Conservation (phyloP, 2,888 invertebrate species). For the Pantelozetes paolii region DNA sequence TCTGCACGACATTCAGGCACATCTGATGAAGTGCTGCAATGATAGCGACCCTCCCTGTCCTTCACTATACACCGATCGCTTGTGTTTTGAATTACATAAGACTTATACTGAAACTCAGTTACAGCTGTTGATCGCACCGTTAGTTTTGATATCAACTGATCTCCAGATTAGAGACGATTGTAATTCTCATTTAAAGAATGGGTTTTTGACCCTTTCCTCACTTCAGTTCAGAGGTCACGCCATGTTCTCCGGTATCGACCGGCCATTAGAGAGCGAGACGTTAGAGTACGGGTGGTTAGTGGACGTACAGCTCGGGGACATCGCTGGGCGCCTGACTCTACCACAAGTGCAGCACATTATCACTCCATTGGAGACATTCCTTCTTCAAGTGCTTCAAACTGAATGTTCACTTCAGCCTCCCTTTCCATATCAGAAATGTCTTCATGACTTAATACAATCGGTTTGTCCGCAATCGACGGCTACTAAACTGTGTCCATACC, state of each 20-base stretch:
- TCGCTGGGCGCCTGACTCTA: conserved; percentile 82
- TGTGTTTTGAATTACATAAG: conserved; percentile 97
- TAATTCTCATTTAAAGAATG: conserved; percentile 69
- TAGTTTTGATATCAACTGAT: conserved; percentile 62
- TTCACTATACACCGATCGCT: conserved; percentile 76
- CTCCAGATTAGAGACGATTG: conserved; percentile 47
- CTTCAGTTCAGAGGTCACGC: conserved; percentile 81
- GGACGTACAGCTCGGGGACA: conserved; percentile 86
- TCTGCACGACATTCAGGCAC: conserved; percentile 91
- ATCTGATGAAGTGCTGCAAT: conserved; percentile 85
- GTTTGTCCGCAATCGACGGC: conserved; percentile 58
- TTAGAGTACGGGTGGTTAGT: conserved; percentile 96
- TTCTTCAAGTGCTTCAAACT: conserved; percentile 75
- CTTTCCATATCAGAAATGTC: conserved; percentile 59
- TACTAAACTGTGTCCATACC: conserved; percentile 65
- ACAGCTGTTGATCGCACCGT: conserved; percentile 75
- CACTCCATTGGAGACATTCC: conserved; percentile 80
- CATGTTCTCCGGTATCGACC: conserved; percentile 88
- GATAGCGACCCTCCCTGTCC: conserved; percentile 88
- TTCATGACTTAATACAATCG: conserved; percentile 60
- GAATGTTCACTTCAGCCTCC: conserved; percentile 87
- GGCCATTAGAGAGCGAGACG: conserved; percentile 85
- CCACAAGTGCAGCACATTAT: conserved; percentile 82
- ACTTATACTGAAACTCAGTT: conserved; percentile 83
- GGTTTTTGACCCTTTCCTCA: conserved; percentile 74